Percentiles rank a stretch among this genome's conserved stretches.
These are phyloP conservation scores for Plutella xylostella DNA, from an alignment of 2,888 invertebrate genomes.

Conservation along the genomic window DNA sequence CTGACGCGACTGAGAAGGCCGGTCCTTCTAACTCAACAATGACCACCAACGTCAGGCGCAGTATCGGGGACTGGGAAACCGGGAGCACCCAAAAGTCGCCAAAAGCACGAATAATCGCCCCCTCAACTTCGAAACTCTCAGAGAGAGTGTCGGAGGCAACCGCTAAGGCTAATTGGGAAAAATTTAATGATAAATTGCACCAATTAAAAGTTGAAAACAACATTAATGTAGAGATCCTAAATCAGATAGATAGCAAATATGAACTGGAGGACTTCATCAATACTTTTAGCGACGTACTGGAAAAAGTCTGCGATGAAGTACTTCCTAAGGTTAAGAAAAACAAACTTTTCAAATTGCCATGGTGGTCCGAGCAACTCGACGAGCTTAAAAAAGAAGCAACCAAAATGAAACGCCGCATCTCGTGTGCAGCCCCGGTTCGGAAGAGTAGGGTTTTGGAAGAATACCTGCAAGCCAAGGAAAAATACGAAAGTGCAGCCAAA, in stretches of 20 bases:
- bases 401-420: conserved; percentile 5
- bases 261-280: background rate
- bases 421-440: conserved; percentile 2
- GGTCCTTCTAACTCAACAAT: too few species aligned
- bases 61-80: too few species aligned
- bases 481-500: background rate
- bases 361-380: conserved; percentile 7
- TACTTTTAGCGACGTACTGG: background rate
- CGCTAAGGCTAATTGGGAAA: conserved; percentile 12
- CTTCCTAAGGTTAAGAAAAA: background rate
- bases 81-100: conserved; percentile 18
- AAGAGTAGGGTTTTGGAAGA: background rate
- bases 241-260: background rate
- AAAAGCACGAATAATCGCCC: too few species aligned
- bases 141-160: too few species aligned
- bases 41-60: too few species aligned
- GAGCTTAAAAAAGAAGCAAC: background rate
- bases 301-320: background rate
- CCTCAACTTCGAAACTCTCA: too few species aligned
- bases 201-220: background rate
- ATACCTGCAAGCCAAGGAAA: conserved; percentile 2
- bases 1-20: too few species aligned
- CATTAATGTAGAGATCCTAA: background rate
- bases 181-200: background rate
- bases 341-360: background rate